Conservation (phyloP, 2,888 invertebrate genomes). For the Cephus pygmeus region DNA sequence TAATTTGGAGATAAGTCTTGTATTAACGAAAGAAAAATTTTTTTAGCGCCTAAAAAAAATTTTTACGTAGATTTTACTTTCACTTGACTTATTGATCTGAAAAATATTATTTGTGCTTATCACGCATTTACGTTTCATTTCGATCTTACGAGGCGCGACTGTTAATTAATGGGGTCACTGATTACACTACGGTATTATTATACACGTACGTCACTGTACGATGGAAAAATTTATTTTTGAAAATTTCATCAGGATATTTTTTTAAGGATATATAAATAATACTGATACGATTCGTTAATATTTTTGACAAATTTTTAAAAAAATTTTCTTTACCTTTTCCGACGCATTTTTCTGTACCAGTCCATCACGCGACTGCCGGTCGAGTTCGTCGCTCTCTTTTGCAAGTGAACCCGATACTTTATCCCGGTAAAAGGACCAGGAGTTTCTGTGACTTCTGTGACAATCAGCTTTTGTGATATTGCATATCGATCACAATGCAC, state of each 20-base stretch:
- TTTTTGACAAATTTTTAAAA: not conserved
- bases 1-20: too few relatives aligned
- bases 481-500: not conserved
- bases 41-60: not conserved
- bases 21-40: not conserved
- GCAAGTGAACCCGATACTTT: not conserved
- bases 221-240: not conserved
- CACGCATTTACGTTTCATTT: not conserved
- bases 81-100: not conserved
- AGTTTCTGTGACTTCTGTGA: not conserved
- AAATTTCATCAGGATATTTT: not conserved
- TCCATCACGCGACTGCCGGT: slow-evolving; percentile 2
- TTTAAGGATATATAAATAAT: too few relatives aligned
- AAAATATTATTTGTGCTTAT: not conserved
- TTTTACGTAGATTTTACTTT: not conserved
- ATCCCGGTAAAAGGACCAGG: not conserved
- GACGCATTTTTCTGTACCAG: slow-evolving; percentile 20
- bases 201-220: not conserved
- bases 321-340: slow-evolving; percentile 8
- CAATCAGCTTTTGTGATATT: not conserved
- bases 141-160: not conserved
- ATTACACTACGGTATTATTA: not conserved
- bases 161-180: not conserved
- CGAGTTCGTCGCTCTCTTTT: not conserved
- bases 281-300: not conserved